Conservation (phyloP, 2,113 vertebrate genomes). For the Siniperca chuatsi region DNA sequence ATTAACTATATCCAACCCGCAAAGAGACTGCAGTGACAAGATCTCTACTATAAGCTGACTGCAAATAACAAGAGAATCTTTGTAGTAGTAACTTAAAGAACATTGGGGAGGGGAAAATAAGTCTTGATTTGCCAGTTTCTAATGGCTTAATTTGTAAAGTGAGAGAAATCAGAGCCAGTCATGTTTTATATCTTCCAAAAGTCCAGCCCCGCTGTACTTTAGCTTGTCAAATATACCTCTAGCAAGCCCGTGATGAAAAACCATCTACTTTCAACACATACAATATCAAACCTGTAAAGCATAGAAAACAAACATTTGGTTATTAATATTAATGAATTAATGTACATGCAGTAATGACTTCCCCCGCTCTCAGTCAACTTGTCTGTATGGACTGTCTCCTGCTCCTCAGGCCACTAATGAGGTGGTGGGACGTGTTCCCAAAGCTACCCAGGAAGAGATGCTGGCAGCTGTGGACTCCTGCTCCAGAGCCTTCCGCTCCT, state of each 20-base stretch:
- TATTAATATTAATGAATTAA: conserved; percentile 49
- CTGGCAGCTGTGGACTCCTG: conserved; percentile 91
- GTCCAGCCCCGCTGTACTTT: neutral
- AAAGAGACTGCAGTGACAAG: conserved; percentile 11
- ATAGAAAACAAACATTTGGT: conserved; percentile 13
- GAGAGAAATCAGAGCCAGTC: conserved; percentile 6
- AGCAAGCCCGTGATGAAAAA: conserved; percentile 24
- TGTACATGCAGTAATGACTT: conserved; percentile 29
- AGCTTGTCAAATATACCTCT: conserved; percentile 11
- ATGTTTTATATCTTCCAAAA: conserved; percentile 10
- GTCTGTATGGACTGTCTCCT: conserved; percentile 28
- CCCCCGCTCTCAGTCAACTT: conserved; percentile 30
- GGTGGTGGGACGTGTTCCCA: conserved; percentile 90
- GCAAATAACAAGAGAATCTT: conserved; percentile 5
- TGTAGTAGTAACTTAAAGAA: conserved; percentile 1
- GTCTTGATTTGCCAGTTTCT: conserved; percentile 19
- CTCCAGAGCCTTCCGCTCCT: conserved; percentile 88
- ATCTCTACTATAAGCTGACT: conserved; percentile 10
- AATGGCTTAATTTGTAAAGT: conserved; percentile 13
- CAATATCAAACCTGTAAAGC: conserved; percentile 25
- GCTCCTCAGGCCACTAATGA: conserved; percentile 91
- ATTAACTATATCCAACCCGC: conserved; percentile 22
- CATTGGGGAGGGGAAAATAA: neutral
- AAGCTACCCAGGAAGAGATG: conserved; percentile 95
- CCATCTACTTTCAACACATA: conserved; percentile 19